A percentile compares a stretch with the other conserved stretches of the same genome.
Evolutionary conservation across 53 echinoderm and acorn worm genomes (phyloP).

Genomic region (Zoroaster sp.): DNA sequence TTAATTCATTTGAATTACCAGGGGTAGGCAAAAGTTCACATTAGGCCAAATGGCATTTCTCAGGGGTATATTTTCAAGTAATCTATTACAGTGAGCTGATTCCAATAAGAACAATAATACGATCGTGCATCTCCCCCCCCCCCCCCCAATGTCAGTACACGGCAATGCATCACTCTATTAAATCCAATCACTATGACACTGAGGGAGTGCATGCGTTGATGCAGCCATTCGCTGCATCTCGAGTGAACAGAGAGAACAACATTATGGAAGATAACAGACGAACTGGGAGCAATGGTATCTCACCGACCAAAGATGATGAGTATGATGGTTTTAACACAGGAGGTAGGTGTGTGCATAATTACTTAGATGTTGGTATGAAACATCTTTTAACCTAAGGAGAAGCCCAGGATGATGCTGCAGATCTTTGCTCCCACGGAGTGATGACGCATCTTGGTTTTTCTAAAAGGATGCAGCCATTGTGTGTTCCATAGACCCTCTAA

Average conservation of each 20-base stretch:
- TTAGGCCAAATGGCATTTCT: background rate
- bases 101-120: background rate
- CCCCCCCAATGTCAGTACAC: background rate
- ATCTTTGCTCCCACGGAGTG: no score
- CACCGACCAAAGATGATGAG: constrained; percentile 11
- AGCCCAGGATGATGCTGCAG: no score
- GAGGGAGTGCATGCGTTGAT: background rate
- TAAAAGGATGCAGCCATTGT: no score
- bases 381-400: no score
- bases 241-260: background rate
- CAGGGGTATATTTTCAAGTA: background rate
- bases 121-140: background rate
- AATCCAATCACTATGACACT: background rate
- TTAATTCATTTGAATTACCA: background rate
- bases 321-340: background rate
- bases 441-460: no score
- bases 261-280: constrained; percentile 20
- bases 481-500: no score
- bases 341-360: background rate
- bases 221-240: background rate
- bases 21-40: background rate
- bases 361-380: no score
- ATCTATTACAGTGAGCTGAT: background rate
- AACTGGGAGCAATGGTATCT: constrained; percentile 35
- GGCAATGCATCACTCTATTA: background rate